Percentiles rank a stretch among this genome's conserved stretches.
These are phyloP conservation scores for Schizaphis graminum DNA, from an alignment of 2,888 invertebrate genomes.

Conservation along the genomic window DNA sequence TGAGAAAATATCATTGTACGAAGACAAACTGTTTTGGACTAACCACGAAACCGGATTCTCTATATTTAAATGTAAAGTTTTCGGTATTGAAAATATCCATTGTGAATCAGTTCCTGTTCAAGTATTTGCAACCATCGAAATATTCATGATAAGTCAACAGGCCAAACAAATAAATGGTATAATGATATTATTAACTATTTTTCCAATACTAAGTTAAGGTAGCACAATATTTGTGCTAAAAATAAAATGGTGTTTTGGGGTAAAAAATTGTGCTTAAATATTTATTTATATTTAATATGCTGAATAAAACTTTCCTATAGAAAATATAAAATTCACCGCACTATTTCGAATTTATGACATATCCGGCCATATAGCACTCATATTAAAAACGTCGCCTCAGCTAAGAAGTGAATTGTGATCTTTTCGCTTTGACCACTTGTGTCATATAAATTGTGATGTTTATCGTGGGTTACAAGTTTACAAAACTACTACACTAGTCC, in stretches of 20 bases:
- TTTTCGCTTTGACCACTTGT: neutral
- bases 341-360: neutral
- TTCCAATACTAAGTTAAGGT: neutral
- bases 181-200: neutral
- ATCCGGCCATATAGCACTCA: neutral
- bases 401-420: neutral
- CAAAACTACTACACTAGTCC: no score
- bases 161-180: constrained; percentile 74
- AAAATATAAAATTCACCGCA: neutral
- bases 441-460: neutral
- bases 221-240: neutral
- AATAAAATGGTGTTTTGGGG: neutral
- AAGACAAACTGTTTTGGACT: constrained; percentile 82
- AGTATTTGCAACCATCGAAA: constrained; percentile 72
- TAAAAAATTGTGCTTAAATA: neutral
- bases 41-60: constrained; percentile 71
- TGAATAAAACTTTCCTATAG: neutral
- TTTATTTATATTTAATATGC: neutral
- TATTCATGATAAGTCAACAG: constrained; percentile 74
- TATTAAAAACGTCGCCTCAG: neutral
- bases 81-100: constrained; percentile 70
- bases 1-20: constrained; percentile 72
- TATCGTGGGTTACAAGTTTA: neutral
- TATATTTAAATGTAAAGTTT: constrained; percentile 76
- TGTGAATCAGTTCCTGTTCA: constrained; percentile 70